Evolutionary conservation across 2,888 invertebrate genomes (phyloP).

Genomic region (Sesia bembeciformis): DNA sequence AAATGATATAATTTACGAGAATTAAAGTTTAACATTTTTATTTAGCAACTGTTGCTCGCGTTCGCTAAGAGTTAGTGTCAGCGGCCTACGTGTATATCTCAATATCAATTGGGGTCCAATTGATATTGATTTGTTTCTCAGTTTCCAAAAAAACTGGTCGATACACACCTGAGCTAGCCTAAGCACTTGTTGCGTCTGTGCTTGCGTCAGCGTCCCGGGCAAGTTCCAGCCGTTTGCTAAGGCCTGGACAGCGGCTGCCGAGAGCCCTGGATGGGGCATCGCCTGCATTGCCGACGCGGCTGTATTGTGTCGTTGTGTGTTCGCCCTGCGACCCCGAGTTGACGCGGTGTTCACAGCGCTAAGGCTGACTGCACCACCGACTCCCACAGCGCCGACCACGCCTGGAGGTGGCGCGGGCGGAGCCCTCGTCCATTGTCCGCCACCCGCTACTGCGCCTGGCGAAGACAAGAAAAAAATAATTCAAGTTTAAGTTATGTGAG

Average conservation of each 20-base stretch:
- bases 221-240: conserved; percentile 56
- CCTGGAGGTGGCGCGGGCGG: conserved; percentile 80
- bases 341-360: conserved; percentile 34
- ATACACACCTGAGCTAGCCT: conserved; percentile 57
- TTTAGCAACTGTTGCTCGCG: too few species aligned
- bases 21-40: too few species aligned
- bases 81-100: too few species aligned
- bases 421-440: conserved; percentile 86
- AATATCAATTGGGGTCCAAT: too few species aligned
- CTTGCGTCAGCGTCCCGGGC: conserved; percentile 51
- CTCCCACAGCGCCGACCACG: conserved; percentile 33
- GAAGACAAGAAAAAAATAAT: too few species aligned
- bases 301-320: conserved; percentile 35
- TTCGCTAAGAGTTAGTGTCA: too few species aligned
- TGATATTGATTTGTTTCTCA: not conserved
- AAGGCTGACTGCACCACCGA: conserved; percentile 15
- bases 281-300: conserved; percentile 47
- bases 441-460: conserved; percentile 54
- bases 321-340: conserved; percentile 42
- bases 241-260: conserved; percentile 60
- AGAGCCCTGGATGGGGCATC: conserved; percentile 51
- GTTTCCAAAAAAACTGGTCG: not conserved
- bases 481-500: too few species aligned
- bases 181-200: conserved; percentile 68
- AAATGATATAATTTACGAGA: too few species aligned